Base-by-base conservation (phyloP, 2,113 vertebrate species). In the Sclerurus mexicanus region DNA sequence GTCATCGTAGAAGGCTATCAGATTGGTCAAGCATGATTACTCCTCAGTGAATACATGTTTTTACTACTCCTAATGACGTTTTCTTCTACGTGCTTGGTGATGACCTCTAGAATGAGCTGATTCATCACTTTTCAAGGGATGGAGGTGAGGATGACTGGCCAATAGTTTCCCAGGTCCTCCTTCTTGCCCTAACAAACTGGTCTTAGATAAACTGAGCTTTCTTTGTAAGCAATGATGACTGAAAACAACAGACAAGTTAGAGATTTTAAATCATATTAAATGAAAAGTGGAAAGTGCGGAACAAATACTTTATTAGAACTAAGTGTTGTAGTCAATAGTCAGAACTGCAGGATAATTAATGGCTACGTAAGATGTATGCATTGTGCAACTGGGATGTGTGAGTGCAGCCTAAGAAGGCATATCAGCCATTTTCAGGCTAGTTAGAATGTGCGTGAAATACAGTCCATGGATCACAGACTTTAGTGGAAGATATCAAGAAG, bases 371-470 rank as follows among this genome's bases (percentile, higher is more conserved):
- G 39, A 16, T 28, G n/a, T 2, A 4, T 11, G 7, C 44, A 14
- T 31, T 27, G 8, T 64, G 39, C 11, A 52, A 1, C n/a, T 31
- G 44, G 5, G 8, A 12, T 39, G 24, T 25, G 33, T 30, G 17
- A 59, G 12, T 35, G 33, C n/a, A 46, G 25, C 30, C 3, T 4
- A 40, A 40, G 75, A 39, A 31, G 15, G 6, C 4, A 2, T 9
- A 47, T n/a, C 27, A 79, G 40, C 52, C 16, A 24, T n/a, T 64
- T 72, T 42, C 72, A 60, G 35, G 14, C 53, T 73, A 40, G 8
- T 53, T 46, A 44, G 27, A 20, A 23, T 0, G 0, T 5, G 18
- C 33, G 18, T 40, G 37, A 63, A 86, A 35, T 16, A 35, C 3
- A 88, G 24, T 10, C 3, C 28, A 10, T 4, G 22, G 30, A 40